These are phyloP conservation scores for Drosophila pegasa DNA, from an alignment of 2,888 invertebrate genomes.

Conservation along the genomic window DNA sequence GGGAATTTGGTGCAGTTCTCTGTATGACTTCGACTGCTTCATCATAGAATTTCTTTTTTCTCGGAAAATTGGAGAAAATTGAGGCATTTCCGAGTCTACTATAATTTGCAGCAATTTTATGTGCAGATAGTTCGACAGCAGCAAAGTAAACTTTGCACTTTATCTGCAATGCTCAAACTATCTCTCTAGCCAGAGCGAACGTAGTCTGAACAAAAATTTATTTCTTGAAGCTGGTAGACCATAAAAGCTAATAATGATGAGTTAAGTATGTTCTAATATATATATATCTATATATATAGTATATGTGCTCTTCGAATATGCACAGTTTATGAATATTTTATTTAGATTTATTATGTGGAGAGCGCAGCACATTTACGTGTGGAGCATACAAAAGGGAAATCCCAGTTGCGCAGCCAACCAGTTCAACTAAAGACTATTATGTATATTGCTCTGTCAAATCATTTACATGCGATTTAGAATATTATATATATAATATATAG, in stretches of 20 bases:
- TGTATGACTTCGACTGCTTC: background rate
- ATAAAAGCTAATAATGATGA: background rate
- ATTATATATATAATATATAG: too few species aligned
- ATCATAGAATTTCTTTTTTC: background rate
- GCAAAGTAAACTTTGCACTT: background rate
- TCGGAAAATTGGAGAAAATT: background rate
- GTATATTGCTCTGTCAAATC: background rate
- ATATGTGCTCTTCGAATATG: background rate
- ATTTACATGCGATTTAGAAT: too few species aligned
- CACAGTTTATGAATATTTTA: constrained; percentile 8
- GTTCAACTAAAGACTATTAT: background rate
- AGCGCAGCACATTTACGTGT: constrained; percentile 1
- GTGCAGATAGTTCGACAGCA: background rate
- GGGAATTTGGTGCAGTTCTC: background rate
- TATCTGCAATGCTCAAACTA: too few species aligned
- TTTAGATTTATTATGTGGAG: constrained; percentile 4
- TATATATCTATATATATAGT: background rate
- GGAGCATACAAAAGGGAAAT: background rate
- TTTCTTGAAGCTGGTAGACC: background rate
- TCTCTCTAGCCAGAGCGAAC: background rate
- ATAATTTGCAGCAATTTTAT: background rate
- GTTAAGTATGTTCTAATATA: background rate
- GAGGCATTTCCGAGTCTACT: background rate
- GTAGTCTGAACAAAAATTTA: background rate
- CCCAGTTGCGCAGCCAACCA: background rate